Evolutionary conservation across 2,113 vertebrate genomes (phyloP), one percentile per base, ranked within the genome.

Genomic region (Entomyzon cyanotis): DNA sequence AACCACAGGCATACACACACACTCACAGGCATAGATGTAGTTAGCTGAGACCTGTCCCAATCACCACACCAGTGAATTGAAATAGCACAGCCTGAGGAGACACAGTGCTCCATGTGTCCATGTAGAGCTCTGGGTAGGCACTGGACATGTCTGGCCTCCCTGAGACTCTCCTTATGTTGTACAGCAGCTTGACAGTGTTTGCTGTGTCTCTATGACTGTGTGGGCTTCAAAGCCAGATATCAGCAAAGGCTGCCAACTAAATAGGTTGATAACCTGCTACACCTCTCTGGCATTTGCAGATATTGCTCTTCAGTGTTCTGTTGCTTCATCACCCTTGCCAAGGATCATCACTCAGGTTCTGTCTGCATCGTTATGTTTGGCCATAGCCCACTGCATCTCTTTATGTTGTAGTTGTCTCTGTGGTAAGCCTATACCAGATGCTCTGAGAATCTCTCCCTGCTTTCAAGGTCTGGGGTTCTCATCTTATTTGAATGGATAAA

Each of bases 91-190:
- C 5, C n/a, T 70, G 37, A 69, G 31, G 11, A 35, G 17, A 31
- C 24, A 44, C 7, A 41, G n/a, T 2, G 2, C 25, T 50, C 8
- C 42, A 35, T 7, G 20, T 10, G 27, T 60, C 22, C 2, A 0
- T 37, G 10, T 22, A 28, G 50, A 47, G 16, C 37, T 83, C 56
- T 19, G 27, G 12, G 23, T 7, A 31, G 22, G 12, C 6, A 11
- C n/a, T 47, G 49, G 42, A 49, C 9, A 17, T 2, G 24, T 67
- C 3, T 2, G 52, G 27, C 39, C 11, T 59, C 6, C 15, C 12
- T 71, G 28, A 1, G 28, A 1, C 44, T 50, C 23, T 42, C 2
- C 11, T 0, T 3, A 28, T 22, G 8, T 9, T 47, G 10, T 15
- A 27, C 22, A 62, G 27, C 2, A 8, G 15, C 44, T 60, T 58